phyloP scores from a whole-genome alignment of 2,888 invertebrate species.

The Nesidiocoris tenuis region DNA sequence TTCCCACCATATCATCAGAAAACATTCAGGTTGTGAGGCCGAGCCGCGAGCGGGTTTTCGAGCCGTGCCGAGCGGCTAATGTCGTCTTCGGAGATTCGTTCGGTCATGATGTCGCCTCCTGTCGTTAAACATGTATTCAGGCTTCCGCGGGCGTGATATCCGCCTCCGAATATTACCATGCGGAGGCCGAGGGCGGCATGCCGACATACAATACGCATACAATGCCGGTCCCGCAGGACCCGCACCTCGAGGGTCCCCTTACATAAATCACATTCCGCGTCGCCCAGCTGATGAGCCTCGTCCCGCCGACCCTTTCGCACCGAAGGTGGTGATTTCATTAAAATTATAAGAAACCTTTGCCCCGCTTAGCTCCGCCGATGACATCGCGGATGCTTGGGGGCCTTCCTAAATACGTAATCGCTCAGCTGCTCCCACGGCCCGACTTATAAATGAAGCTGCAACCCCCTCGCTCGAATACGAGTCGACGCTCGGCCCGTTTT shows the following conservation, averaged over 20 bases:
- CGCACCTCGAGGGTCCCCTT: constrained; percentile 16
- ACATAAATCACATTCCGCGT: constrained; percentile 31
- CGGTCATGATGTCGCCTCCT: constrained; percentile 7
- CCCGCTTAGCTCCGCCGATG: background rate
- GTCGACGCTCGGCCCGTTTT: too few species aligned
- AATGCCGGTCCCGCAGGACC: background rate
- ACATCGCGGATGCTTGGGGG: background rate
- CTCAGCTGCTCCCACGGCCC: background rate
- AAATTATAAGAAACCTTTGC: constrained; percentile 31
- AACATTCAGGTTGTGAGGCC: background rate
- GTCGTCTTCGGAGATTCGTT: background rate
- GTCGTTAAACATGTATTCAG: constrained; percentile 33
- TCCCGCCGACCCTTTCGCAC: background rate
- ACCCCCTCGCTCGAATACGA: background rate
- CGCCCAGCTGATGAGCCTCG: constrained; percentile 20
- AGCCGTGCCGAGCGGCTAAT: constrained; percentile 8
- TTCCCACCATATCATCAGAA: background rate
- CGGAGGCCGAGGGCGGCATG: background rate
- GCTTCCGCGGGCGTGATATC: background rate
- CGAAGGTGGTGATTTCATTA: constrained; percentile 29
- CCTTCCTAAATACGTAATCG: background rate
- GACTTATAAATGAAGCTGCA: background rate
- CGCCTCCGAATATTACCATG: background rate
- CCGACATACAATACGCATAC: background rate
- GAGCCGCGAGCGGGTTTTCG: background rate